Conservation (phyloP, 2,888 invertebrate species). For the Neoitamus cyanurus region DNA sequence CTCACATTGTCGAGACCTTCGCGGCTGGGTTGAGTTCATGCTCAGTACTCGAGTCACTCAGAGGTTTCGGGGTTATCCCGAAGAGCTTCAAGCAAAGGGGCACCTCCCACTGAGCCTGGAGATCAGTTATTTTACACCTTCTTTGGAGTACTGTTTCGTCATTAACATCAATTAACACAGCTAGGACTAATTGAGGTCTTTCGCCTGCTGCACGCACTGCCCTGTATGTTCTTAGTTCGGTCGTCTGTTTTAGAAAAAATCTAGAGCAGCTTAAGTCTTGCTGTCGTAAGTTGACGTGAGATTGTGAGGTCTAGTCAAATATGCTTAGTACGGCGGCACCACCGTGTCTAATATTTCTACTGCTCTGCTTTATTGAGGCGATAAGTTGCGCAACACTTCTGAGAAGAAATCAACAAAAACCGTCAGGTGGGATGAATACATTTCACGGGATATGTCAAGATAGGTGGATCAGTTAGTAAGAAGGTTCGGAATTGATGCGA, state of each 20-base stretch:
- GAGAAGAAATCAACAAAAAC: background rate
- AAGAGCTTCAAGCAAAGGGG: background rate
- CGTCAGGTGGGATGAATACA: conserved; percentile 12
- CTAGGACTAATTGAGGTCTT: conserved; percentile 13
- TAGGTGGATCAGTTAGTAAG: background rate
- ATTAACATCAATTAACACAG: conserved; percentile 32
- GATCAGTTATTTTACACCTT: conserved; percentile 25
- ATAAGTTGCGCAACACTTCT: conserved; percentile 12
- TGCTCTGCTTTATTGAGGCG: background rate
- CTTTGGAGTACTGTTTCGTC: background rate
- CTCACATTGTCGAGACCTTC: background rate
- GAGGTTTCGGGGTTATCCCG: background rate
- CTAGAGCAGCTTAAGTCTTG: background rate
- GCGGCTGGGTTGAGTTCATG: background rate
- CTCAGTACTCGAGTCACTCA: background rate
- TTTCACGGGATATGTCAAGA: conserved; percentile 24
- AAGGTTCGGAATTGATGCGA: background rate
- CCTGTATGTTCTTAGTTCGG: background rate
- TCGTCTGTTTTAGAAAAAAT: background rate
- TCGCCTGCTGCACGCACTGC: background rate
- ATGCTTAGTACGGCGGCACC: background rate
- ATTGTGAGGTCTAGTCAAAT: conserved; percentile 14
- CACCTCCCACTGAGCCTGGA: background rate
- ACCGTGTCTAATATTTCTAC: conserved; percentile 13
- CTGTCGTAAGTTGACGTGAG: conserved; percentile 5